Evolutionary conservation across 2,113 vertebrate species (phyloP).

Genomic region (Nycticorax nycticorax): DNA sequence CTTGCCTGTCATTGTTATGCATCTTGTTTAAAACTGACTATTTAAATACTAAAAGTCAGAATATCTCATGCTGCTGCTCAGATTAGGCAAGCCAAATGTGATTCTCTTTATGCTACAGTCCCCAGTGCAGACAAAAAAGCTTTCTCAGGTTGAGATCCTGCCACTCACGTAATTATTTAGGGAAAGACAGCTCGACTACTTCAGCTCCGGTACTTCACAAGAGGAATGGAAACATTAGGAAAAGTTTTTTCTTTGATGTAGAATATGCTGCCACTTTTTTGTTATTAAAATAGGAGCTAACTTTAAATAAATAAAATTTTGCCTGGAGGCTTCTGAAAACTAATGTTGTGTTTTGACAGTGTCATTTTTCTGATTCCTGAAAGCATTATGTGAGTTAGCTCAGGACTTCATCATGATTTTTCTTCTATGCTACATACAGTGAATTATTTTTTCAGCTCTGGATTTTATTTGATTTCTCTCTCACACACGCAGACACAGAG

Average conservation of each 20-base stretch:
- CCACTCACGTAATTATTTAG: conserved; percentile 50
- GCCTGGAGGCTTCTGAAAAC: conserved; percentile 76
- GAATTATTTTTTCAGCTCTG: conserved; percentile 46
- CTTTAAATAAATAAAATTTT: conserved; percentile 82
- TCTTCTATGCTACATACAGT: conserved; percentile 39
- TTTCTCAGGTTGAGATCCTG: conserved; percentile 57
- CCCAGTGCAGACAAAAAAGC: conserved; percentile 62
- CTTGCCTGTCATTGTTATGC: not conserved
- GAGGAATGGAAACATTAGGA: conserved; percentile 73
- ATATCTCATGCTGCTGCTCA: not conserved
- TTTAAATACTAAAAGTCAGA: conserved; percentile 24
- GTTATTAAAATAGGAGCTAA: conserved; percentile 78
- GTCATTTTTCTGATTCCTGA: conserved; percentile 69
- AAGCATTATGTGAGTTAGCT: conserved; percentile 67
- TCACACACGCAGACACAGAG: not conserved
- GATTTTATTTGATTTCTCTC: conserved; percentile 58
- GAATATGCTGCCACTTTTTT: conserved; percentile 69
- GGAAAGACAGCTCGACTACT: conserved; percentile 53
- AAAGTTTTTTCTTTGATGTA: conserved; percentile 76
- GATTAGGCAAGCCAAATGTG: conserved; percentile 16
- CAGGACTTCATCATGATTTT: conserved; percentile 63
- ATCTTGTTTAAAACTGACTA: conserved; percentile 33
- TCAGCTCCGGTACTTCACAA: conserved; percentile 58
- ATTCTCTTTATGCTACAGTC: conserved; percentile 35
- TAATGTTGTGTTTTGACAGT: conserved; percentile 75